These are phyloP conservation scores for Tragelaphus strepsiceros DNA, from an alignment of 2,113 vertebrate species.

Conservation along the genomic window DNA sequence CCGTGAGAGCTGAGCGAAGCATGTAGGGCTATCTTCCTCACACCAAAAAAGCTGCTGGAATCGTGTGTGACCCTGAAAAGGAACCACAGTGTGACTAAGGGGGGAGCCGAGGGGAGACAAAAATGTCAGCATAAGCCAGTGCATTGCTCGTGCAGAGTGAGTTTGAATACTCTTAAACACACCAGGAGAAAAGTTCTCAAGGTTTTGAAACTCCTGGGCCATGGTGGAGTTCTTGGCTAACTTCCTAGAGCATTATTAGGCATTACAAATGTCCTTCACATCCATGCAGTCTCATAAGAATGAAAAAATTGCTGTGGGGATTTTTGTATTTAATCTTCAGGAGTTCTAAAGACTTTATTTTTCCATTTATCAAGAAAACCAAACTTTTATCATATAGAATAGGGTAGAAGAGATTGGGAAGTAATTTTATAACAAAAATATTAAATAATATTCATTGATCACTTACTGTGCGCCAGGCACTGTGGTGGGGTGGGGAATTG, in stretches of 20 bases:
- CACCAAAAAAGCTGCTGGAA: slow-evolving; percentile 55
- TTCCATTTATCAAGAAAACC: slow-evolving; percentile 22
- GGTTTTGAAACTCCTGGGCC: slow-evolving; percentile 24
- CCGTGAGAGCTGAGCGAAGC: slow-evolving; percentile 12
- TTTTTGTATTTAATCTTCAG: slow-evolving; percentile 41
- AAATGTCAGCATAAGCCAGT: background rate
- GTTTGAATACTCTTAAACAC: slow-evolving; percentile 22
- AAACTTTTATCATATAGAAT: background rate
- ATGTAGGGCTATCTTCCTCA: slow-evolving; percentile 4
- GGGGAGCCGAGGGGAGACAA: background rate
- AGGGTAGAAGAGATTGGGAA: background rate
- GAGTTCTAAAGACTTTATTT: slow-evolving; percentile 8
- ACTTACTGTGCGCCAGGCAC: background rate
- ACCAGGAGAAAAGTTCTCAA: slow-evolving; percentile 39
- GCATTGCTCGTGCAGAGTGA: background rate
- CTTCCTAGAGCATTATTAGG: slow-evolving; percentile 30
- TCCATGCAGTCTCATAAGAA: background rate
- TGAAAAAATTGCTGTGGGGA: slow-evolving; percentile 29
- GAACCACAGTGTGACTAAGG: background rate
- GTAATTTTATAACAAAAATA: background rate
- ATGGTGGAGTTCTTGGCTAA: slow-evolving; percentile 45
- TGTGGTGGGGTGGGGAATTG: accelerated
- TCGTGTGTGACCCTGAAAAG: slow-evolving; percentile 58
- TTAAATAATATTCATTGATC: background rate
- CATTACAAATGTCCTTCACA: slow-evolving; percentile 30